phyloP scores from a whole-genome alignment of 2,113 vertebrate species.

The Pseudopodoces humilis region DNA sequence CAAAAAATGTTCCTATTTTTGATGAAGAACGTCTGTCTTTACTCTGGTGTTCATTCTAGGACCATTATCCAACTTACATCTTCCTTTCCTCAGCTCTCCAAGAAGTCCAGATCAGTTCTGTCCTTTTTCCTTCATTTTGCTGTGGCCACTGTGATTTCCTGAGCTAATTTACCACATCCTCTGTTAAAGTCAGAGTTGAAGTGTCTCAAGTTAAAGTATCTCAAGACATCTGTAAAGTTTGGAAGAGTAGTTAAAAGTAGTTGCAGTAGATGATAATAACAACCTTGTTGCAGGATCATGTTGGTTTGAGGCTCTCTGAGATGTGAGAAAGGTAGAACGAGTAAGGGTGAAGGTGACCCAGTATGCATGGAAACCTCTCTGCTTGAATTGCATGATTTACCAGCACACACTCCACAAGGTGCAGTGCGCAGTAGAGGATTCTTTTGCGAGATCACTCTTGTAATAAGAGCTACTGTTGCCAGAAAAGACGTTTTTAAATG shows the following conservation, averaged over 20 bases:
- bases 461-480: background rate
- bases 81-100: background rate
- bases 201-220: background rate
- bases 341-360: background rate
- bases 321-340: background rate
- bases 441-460: background rate
- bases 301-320: background rate
- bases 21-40: background rate
- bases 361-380: background rate
- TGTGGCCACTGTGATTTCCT: background rate
- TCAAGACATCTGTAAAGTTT: background rate
- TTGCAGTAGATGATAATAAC: background rate
- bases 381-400: fast-evolving
- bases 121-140: background rate
- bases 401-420: background rate
- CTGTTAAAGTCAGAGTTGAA: background rate
- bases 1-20: background rate
- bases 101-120: background rate
- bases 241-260: background rate
- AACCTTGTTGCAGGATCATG: background rate
- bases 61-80: background rate
- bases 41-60: background rate
- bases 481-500: background rate
- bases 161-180: background rate
- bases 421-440: background rate